Conservation (phyloP, 2,113 vertebrate genomes). For the Rousettus leschenaultii region DNA sequence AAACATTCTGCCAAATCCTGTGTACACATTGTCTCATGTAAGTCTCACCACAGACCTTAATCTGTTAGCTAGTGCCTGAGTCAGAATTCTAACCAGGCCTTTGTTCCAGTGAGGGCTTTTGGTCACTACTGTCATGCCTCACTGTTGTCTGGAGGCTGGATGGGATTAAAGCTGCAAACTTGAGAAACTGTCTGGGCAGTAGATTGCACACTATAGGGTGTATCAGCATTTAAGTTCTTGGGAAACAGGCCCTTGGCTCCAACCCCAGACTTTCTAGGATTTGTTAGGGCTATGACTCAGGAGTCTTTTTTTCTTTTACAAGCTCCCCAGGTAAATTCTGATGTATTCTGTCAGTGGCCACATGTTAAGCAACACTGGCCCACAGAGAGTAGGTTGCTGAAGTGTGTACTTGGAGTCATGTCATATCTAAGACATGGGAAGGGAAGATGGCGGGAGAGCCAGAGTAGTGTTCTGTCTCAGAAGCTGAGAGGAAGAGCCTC, state of each 20-base stretch:
- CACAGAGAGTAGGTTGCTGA: background rate
- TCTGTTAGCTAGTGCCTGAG: background rate
- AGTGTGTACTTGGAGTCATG: background rate
- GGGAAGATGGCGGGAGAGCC: background rate
- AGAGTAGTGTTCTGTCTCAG: background rate
- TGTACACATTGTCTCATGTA: background rate
- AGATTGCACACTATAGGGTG: background rate
- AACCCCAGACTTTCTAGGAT: background rate
- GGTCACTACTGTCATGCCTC: background rate
- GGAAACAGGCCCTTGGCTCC: background rate
- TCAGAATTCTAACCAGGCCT: background rate
- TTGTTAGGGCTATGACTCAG: background rate
- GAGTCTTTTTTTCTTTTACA: conserved; percentile 13
- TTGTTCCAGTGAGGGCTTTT: background rate
- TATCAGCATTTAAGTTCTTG: background rate
- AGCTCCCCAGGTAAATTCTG: background rate
- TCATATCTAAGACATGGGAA: background rate
- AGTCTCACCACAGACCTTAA: background rate
- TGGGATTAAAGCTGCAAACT: conserved; percentile 41
- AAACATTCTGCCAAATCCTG: background rate
- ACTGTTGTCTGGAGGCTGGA: background rate
- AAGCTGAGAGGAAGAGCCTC: background rate
- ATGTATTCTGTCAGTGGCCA: background rate
- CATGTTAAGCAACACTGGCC: background rate
- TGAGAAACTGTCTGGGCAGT: background rate